phyloP scores from a whole-genome alignment of 2,113 vertebrate species.

The Hiodon alosoides region DNA sequence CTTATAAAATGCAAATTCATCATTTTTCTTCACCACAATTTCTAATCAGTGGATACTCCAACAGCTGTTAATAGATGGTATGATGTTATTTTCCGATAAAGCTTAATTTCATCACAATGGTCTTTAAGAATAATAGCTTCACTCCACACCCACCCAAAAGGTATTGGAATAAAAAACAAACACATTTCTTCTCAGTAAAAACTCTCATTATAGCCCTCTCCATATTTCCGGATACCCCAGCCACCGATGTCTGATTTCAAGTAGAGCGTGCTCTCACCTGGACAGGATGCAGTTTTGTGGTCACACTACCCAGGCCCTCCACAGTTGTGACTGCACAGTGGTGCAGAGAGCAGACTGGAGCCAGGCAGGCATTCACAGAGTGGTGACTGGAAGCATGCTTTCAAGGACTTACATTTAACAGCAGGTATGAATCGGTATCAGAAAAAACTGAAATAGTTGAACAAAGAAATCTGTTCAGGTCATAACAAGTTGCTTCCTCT shows the following conservation, averaged over 20 bases:
- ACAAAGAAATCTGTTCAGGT: no score
- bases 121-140: no score
- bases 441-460: no score
- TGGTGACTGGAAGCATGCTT: slow-evolving; percentile 62
- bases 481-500: no score
- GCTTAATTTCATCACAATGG: no score
- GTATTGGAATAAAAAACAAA: not conserved
- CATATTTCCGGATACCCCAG: not conserved
- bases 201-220: not conserved
- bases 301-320: slow-evolving; percentile 88
- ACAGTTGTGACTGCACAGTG: slow-evolving; percentile 83
- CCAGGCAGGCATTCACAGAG: slow-evolving; percentile 81
- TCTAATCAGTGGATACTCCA: not conserved
- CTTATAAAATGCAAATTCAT: no score
- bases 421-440: no score
- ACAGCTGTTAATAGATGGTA: no score
- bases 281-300: slow-evolving; percentile 80
- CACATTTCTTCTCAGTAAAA: not conserved
- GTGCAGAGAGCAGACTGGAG: slow-evolving; percentile 83
- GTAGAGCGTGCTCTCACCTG: slow-evolving; percentile 63
- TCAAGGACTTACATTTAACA: slow-evolving; percentile 53
- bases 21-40: no score
- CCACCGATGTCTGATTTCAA: no score
- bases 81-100: no score
- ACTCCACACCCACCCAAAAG: no score